Base-by-base conservation (phyloP, 1,140 invertebrate genomes). In the Drosophila santomea region DNA sequence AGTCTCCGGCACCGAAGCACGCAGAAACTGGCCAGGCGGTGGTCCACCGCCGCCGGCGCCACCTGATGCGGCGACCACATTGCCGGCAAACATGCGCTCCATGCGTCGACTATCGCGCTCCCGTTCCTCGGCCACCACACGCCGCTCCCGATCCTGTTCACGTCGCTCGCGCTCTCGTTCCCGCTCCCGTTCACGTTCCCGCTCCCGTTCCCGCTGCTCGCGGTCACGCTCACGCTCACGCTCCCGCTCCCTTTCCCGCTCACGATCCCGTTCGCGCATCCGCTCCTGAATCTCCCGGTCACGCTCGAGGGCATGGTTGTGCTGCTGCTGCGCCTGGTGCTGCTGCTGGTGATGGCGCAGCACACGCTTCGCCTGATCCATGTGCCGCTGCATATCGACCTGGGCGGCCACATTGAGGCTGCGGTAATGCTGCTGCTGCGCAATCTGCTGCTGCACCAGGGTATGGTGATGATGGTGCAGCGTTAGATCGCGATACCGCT, bases 401-500 rank as follows among this genome's bases (percentile, higher is more conserved):
- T 72, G 59, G 8, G 76, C 75, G 0, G 79, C 79, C 1, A 71
- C 69, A 1, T 67, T 86, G 12, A 80, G 35, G 11, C 39, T 91
- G 74, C 91, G 76, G 4, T 88, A 90, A 17, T 91, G 90, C 35
- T 91, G 90, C 0, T 52, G 84, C 15, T 78, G 43, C 10, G 74
- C 78, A 51, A 76, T n/a, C 47, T 80, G 81, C 43, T 75, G 73
- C 28, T 91, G 90, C 15, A 54, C 92, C 81, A 48, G 6, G 7
- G 93, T 94, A 15, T 93, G 92, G 10, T 93, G 43, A 10, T 48
- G 93, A 47, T 93, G 93, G 28, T 93, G 93, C 32, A 93, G 80
- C 17, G 77, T 76, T 41, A 71, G 50, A 1, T 91, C 91, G 6
- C 78, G 79, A 28, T 91, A 92, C 5, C 90, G 91, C 11, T 92